Evolutionary conservation across 2,113 vertebrate genomes (phyloP), one percentile per base, ranked within the genome.

Genomic region (Bos javanicus): DNA sequence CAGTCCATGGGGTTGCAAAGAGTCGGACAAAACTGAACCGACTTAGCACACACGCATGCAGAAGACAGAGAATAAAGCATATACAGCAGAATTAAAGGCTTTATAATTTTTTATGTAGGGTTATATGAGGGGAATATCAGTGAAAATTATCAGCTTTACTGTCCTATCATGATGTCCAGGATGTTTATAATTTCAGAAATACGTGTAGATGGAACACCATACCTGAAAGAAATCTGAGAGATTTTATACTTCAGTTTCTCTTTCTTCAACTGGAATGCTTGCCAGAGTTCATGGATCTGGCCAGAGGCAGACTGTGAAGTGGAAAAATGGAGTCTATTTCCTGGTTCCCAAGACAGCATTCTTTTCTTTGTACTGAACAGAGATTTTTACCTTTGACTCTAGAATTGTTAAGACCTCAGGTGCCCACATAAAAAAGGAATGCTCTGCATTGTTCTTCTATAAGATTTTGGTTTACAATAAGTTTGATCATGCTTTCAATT

Each of bases 401-500:
- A 76, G 30, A 90, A 76, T 25, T 89, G 15, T 67, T 87, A 90
- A 94, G n/a, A 94, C 48, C 26, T 92, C 64, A 56, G 71, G 8
- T 88, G n/a, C 7, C 82, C n/a, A n/a, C 26, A 67, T 89, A 81
- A 64, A 94, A 84, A 52, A 28, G 59, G n/a, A 87, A 52, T 7
- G 81, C 1, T 88, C 88, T 86, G 28, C 39, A 43, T 36, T 90
- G 57, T 57, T 82, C 62, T 62, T 62, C 12, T 94, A 90, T 86
- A 94, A 52, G 39, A 56, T 82, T 76, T 60, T 90, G 67, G 50
- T 46, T 39, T 97, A 94, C 94, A 94, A 54, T 88, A 96, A 54
- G 39, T 67, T 93, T 95, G 25, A 56, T 71, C 56, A 83, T 88
- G 54, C 78, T 97, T 97, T 88, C 54, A 97, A 15, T 92, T 33